Base-by-base conservation (phyloP, 2,113 vertebrate species). In the Takifugu bimaculatus region DNA sequence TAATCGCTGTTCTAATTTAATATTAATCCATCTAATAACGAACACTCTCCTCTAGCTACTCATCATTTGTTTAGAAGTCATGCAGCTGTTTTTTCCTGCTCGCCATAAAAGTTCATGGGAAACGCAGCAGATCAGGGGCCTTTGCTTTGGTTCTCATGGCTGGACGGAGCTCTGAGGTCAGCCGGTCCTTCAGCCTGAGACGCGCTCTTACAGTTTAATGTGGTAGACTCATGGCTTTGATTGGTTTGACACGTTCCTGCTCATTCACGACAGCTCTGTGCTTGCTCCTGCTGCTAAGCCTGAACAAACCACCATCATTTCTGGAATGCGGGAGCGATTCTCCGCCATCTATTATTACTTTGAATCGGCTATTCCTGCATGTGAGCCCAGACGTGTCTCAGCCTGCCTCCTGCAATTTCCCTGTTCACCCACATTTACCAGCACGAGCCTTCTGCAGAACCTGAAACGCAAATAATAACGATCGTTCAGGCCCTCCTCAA, bases 61-160 rank as follows among this genome's bases (percentile, higher is more conserved):
- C 29, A 58, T 70, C 59, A 27, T 67, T 65, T 62, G 67, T 79
- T 85, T 82, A 75, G 60, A 80, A 70, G 51, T 26, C 43, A 32
- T 35, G 39, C 72, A 78, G 74, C 68, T 75, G 77, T 47, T 61
- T 60, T 68, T 50, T 39, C 45, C 60, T 60, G 68, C 64, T 65
- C 25, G 39, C 35, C 52, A 58, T 55, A 74, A 79, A 55, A 54
- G 83, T 86, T 85, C 86, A 78, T 88, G 86, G 87, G 86, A 91
- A 91, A 66, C 77, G 81, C 80, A 86, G 81, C 77, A 84, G 10
- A 55, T 79, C 83, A 81, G 26, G 65, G 81, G 80, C 55, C 79
- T 70, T 59, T 74, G 63, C 69, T 75, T 71, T 52, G 66, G 85
- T 87, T 91, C 86, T 89, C 86, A 89, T 84, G 85, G 62, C 48